Base-by-base conservation (phyloP, 2,113 vertebrate species). In the Aplodontia rufa region DNA sequence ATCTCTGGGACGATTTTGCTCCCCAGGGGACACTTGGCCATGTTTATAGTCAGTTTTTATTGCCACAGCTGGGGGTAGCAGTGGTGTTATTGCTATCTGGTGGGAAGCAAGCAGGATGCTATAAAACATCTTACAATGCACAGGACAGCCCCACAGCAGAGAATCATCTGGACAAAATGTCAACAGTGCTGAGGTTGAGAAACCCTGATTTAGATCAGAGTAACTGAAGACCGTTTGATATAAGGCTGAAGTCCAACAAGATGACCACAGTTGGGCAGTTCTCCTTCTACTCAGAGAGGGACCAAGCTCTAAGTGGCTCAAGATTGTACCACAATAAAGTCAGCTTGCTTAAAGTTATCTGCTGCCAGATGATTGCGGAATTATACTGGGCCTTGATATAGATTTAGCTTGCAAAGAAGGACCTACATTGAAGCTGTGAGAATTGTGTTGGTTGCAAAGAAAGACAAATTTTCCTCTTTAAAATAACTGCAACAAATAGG, bases 161-260 rank as follows among this genome's bases (percentile, higher is more conserved):
- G 58, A 68, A 64, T 91, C 86, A 19, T 95, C 37, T 87, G 66
- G n/a, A 16, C 35, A 91, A 78, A 86, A n/a, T 66, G 13, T 40
- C n/a, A 71, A 3, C n/a, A 51, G 30, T 16, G 16, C 16, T 51
- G 13, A 76, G n/a, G 26, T 4, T 64, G 10, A 51, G 87, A 64
- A 96, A 53, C 32, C 5, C 62, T 49, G 24, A 90, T 74, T 94
- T 69, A 79, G 51, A 92, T 74, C 42, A 60, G 32, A 94, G 19
- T 53, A 58, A 91, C 40, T 11, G 62, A 88, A 89, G 47, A 83
- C 49, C 10, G 58, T 37, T 2, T 86, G 45, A 87, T 62, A 5
- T n/a, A 66, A 74, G 30, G 60, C 0, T 47, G 62, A 55, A 2
- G n/a, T 53, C 40, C 68, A 88, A 42, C 20, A 90, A 94, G 62